Percentiles rank a stretch among this genome's conserved stretches.
phyloP scores from a whole-genome alignment of 2,113 vertebrate genomes.

The Tragelaphus buxtoni region DNA sequence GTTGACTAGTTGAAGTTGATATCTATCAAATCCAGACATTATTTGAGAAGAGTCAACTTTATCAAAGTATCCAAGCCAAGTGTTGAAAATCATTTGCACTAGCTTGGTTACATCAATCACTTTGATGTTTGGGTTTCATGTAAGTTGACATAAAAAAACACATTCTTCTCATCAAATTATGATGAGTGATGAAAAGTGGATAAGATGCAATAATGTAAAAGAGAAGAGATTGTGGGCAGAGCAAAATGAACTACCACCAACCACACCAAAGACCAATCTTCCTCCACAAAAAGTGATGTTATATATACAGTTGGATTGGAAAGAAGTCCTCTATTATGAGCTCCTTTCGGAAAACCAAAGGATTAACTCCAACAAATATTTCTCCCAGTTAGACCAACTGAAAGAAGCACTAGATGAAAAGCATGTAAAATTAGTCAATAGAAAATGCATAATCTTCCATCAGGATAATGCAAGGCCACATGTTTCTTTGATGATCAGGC shows the following conservation, averaged over 20 bases:
- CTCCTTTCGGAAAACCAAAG: not conserved
- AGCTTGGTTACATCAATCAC: not conserved
- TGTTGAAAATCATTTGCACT: not conserved
- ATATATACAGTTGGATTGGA: not conserved
- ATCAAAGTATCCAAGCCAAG: not conserved
- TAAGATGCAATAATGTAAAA: not conserved
- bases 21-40: not conserved
- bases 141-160: not conserved
- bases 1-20: not conserved
- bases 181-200: not conserved
- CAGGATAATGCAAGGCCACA: not conserved
- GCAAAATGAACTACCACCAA: not conserved
- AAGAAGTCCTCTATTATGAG: not conserved
- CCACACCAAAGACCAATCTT: not conserved
- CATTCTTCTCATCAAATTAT: not conserved
- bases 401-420: not conserved
- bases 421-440: not conserved
- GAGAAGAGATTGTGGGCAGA: not conserved
- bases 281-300: not conserved
- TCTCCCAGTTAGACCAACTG: not conserved
- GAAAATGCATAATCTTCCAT: not conserved
- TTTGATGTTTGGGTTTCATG: not conserved
- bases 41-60: not conserved
- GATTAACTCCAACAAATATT: not conserved
- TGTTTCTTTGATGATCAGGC: not conserved